These are phyloP conservation scores for Phenganax stokvisi DNA, from an alignment of 92 coral and sea anemone species.

Conservation along the genomic window DNA sequence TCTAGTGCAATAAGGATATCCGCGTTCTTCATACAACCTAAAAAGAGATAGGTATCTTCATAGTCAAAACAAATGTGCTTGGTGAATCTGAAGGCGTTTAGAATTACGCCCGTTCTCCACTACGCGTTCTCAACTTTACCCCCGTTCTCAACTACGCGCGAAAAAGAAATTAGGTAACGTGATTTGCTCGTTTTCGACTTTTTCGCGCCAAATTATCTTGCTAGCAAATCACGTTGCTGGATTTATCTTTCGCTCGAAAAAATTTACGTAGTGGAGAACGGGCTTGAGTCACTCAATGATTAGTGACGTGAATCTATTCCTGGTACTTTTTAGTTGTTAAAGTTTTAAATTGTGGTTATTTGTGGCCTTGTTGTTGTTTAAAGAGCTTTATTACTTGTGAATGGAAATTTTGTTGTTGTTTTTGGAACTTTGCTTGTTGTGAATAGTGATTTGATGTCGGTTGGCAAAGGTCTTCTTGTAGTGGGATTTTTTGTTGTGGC, in stretches of 20 bases:
- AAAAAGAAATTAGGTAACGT: no score
- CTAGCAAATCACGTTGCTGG: no score
- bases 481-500: background rate
- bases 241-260: no score
- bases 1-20: conserved; percentile 38
- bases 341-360: background rate
- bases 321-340: background rate
- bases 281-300: background rate
- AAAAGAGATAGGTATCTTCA: background rate
- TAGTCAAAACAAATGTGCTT: background rate
- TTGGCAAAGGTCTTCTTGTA: background rate
- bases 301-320: no score
- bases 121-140: no score
- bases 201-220: no score
- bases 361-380: background rate
- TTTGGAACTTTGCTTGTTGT: background rate
- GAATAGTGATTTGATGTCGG: background rate
- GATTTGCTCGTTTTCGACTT: no score
- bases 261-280: no score
- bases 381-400: no score
- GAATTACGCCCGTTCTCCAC: no score
- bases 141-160: no score
- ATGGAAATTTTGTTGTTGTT: background rate
- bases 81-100: background rate
- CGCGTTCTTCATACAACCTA: conserved; percentile 21